phyloP scores from a whole-genome alignment of 1,140 invertebrate genomes.

The Drosophila nasuta region DNA sequence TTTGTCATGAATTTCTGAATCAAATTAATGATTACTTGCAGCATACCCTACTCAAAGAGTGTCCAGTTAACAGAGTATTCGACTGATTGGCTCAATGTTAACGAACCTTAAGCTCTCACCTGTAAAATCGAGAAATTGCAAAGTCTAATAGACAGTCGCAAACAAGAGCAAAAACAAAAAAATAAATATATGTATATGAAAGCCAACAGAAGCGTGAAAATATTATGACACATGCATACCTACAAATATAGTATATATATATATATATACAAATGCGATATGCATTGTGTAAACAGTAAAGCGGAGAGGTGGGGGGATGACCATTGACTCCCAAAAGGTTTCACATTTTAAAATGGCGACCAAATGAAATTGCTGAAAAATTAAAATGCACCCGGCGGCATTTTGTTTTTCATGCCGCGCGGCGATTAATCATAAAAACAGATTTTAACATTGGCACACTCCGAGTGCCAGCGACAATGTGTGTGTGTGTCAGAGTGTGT shows the following conservation, averaged over 20 bases:
- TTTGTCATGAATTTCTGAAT: too few species aligned
- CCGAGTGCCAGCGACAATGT: constrained; percentile 11
- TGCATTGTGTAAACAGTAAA: not conserved
- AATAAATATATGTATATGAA: too few species aligned
- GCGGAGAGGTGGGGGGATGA: not conserved
- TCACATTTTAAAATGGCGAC: constrained; percentile 42
- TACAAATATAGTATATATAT: not conserved
- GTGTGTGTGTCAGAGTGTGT: constrained; percentile 6
- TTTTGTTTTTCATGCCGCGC: constrained; percentile 54
- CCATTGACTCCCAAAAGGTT: constrained; percentile 21
- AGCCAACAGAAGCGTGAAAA: not conserved
- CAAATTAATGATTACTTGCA: not conserved
- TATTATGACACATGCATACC: not conserved
- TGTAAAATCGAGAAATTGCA: constrained; percentile 16
- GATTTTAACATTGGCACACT: constrained; percentile 62
- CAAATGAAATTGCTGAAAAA: constrained; percentile 60
- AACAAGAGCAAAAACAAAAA: too few species aligned
- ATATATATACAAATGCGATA: not conserved
- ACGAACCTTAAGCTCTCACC: constrained; percentile 6
- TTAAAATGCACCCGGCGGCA: constrained; percentile 56
- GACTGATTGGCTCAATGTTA: not conserved
- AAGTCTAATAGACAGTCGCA: not conserved
- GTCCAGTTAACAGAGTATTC: not conserved
- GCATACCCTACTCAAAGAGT: not conserved
- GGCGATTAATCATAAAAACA: constrained; percentile 78